phyloP scores from a whole-genome alignment of 2,888 invertebrate species.

The Seladonia tumulorum region DNA sequence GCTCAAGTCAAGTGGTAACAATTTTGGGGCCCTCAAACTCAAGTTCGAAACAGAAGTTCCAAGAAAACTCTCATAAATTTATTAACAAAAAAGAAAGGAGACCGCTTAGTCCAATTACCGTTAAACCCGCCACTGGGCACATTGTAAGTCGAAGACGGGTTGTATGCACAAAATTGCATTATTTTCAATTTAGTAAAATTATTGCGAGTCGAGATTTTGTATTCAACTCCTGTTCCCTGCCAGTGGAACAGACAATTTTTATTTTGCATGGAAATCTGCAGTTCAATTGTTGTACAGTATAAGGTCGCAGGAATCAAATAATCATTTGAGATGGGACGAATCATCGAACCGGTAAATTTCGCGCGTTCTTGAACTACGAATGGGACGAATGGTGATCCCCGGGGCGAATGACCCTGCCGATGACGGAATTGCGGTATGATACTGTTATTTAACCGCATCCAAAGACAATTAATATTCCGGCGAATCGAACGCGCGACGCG shows the following conservation, averaged over 20 bases:
- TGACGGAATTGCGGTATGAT: constrained; percentile 32
- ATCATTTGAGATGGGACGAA: background rate
- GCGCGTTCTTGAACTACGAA: constrained; percentile 38
- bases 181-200: background rate
- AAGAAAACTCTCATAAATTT: no score
- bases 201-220: background rate
- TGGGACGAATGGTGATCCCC: constrained; percentile 24
- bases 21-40: no score
- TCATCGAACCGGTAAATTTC: constrained; percentile 14
- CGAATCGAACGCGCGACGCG: constrained; percentile 28
- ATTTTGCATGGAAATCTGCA: background rate
- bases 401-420: constrained; percentile 60
- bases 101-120: no score
- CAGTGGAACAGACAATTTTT: background rate
- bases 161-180: background rate
- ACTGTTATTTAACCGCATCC: constrained; percentile 60
- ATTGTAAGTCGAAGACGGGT: no score
- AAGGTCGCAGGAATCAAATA: background rate
- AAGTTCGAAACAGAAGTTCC: no score
- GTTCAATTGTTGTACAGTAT: background rate
- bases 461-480: constrained; percentile 64
- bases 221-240: background rate
- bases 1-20: no score
- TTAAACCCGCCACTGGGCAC: no score
- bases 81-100: no score